phyloP scores from a whole-genome alignment of 23 tunicate genomes.

The Corella eumyota region DNA sequence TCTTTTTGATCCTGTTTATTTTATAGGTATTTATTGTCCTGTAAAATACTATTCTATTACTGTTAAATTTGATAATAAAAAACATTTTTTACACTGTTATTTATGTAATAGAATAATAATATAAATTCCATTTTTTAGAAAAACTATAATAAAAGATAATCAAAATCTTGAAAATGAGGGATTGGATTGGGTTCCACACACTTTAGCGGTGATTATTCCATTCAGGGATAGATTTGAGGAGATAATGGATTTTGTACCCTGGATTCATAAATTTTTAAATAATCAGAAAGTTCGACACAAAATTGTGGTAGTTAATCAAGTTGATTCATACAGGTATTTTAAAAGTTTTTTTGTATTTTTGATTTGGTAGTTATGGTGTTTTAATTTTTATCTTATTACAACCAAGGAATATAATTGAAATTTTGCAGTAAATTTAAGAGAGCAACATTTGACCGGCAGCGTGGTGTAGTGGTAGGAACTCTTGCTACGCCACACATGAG shows the following conservation, averaged over 20 bases:
- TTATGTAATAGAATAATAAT: too few relatives aligned
- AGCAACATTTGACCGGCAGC: too few relatives aligned
- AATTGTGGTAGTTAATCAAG: conserved; percentile 82
- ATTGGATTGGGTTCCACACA: conserved; percentile 31
- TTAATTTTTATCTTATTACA: neutral
- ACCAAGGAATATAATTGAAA: too few relatives aligned
- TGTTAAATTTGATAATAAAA: too few relatives aligned
- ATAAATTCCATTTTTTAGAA: too few relatives aligned
- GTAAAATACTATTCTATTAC: too few relatives aligned
- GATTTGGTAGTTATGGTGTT: neutral
- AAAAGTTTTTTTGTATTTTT: neutral
- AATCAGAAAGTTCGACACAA: conserved; percentile 67
- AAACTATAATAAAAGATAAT: neutral
- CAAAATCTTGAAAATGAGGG: neutral
- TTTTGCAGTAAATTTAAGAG: too few relatives aligned
- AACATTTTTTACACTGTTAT: too few relatives aligned
- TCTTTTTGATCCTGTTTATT: too few relatives aligned
- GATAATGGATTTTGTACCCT: conserved; percentile 88
- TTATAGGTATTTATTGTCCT: too few relatives aligned
- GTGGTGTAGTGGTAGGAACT: too few relatives aligned
- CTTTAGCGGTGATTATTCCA: conserved; percentile 80
- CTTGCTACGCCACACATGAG: too few relatives aligned
- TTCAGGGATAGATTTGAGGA: conserved; percentile 95
- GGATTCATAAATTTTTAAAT: conserved; percentile 85
- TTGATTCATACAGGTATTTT: conserved; percentile 68